A percentile compares a stretch with the other conserved stretches of the same genome.
These are phyloP conservation scores for Cydia pomonella DNA, from an alignment of 1,140 invertebrate genomes.

Conservation along the genomic window DNA sequence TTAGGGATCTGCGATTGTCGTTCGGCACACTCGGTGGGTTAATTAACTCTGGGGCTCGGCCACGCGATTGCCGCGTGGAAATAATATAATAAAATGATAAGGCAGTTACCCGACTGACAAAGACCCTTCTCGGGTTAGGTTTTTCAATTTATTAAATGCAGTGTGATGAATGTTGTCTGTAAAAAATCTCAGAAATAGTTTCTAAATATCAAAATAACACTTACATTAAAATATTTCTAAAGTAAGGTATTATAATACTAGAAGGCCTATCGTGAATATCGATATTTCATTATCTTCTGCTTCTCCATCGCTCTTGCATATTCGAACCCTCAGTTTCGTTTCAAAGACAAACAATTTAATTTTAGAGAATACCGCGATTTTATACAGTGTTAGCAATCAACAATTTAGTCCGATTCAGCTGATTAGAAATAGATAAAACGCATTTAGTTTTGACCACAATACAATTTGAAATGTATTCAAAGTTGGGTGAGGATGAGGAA, in stretches of 20 bases:
- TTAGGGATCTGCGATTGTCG: conserved; percentile 4
- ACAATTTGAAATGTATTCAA: not conserved
- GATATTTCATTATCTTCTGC: no score
- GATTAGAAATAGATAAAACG: not conserved
- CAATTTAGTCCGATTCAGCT: not conserved
- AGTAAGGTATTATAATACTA: no score
- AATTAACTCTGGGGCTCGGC: not conserved
- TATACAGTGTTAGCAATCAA: not conserved
- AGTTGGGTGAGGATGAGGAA: no score
- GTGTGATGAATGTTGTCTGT: no score
- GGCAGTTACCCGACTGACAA: no score
- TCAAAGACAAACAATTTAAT: not conserved
- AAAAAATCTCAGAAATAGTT: no score
- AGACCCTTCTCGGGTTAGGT: no score
- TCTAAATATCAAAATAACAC: no score
- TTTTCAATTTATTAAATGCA: no score
- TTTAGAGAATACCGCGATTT: conserved; percentile 1
- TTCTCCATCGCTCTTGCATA: no score
- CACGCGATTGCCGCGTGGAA: conserved; percentile 6
- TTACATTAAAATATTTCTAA: no score
- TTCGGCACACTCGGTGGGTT: not conserved
- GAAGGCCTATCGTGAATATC: no score
- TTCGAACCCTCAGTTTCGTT: not conserved
- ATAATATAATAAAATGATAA: not conserved
- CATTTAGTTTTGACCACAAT: not conserved